Percentiles rank a stretch among this genome's conserved stretches.
Evolutionary conservation across 2,888 invertebrate genomes (phyloP).

Genomic region (Peribatodes rhomboidaria): DNA sequence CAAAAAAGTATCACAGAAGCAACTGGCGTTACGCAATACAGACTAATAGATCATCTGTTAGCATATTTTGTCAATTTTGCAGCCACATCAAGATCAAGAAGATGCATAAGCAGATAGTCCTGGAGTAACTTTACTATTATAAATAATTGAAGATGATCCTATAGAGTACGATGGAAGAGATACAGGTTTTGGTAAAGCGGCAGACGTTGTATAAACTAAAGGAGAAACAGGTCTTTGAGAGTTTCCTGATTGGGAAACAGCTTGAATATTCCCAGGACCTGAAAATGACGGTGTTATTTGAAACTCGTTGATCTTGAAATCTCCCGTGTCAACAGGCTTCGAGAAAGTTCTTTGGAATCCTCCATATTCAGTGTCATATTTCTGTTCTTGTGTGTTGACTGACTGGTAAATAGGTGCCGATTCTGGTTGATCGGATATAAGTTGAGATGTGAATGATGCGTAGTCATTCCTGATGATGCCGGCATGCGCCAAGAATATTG

Average conservation of each 20-base stretch:
- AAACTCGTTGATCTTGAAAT: conserved; percentile 49
- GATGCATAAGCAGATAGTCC: conserved; percentile 51
- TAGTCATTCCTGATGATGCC: conserved; percentile 50
- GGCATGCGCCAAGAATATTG: conserved; percentile 49
- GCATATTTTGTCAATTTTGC: not conserved
- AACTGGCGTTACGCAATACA: too few species aligned
- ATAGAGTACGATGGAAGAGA: conserved; percentile 41
- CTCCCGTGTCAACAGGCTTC: conserved; percentile 48
- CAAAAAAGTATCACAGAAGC: too few species aligned
- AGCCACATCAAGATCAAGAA: not conserved
- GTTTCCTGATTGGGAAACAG: conserved; percentile 18
- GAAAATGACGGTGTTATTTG: conserved; percentile 30
- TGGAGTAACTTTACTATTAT: conserved; percentile 45
- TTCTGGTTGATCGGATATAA: conserved; percentile 39
- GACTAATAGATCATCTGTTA: too few species aligned
- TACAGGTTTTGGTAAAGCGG: conserved; percentile 18
- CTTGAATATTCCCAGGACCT: conserved; percentile 18
- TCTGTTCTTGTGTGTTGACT: conserved; percentile 50
- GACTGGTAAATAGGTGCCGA: conserved; percentile 52
- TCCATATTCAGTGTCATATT: conserved; percentile 45
- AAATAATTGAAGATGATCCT: conserved; percentile 39
- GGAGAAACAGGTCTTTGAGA: conserved; percentile 3
- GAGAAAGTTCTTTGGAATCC: conserved; percentile 38
- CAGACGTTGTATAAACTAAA: conserved; percentile 7
- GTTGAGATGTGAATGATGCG: conserved; percentile 46